Evolutionary conservation across 2,113 vertebrate species (phyloP), one percentile per base, ranked within the genome.

Genomic region (Silurus meridionalis): DNA sequence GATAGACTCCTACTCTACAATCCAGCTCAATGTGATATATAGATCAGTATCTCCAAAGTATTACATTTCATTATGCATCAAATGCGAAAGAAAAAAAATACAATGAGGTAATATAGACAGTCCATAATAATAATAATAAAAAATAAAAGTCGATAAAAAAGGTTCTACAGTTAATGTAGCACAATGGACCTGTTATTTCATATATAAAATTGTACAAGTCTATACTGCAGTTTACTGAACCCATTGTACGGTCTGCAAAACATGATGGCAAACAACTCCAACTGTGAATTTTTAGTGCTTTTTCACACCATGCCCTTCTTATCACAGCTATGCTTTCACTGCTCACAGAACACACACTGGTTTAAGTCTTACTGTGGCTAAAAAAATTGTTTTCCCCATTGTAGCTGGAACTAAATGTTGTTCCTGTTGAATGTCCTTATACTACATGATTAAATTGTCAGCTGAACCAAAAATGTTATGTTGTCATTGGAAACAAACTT

Each of bases 201-300:
- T 6, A 3, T 57, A 57, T 28, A 9, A 25, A 78, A 28, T 5
- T 14, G 53, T 53, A 77, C 23, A 78, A 28, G 52, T 55, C 52
- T 57, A 28, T n/a, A 78, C 23, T 28, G 14, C 53, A 78, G 7
- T 53, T 25, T 19, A 9, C n/a, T 58, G 4, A 19, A 28, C 52
- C 53, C 21, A 25, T 8, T 55, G 52, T 55, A 78, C 11, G 13
- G 11, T 55, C 21, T 55, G 37, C n/a, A 58, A 79, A 28, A 14
- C 14, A 79, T 8, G 14, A 79, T 58, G 55, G 7, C 28, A 78
- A 78, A 78, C 52, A 57, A 78, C 55, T 78, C 52, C 75, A 78
- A 9, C 50, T 78, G 52, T 25, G 13, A 37, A 75, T 8, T 78
- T 78, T 78, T 55, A 78, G 11, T 53, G 5, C 21, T 14, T 77